Percentiles rank a stretch among this genome's conserved stretches.
Conservation (phyloP, 2,113 vertebrate species). For the Cacatua alba region DNA sequence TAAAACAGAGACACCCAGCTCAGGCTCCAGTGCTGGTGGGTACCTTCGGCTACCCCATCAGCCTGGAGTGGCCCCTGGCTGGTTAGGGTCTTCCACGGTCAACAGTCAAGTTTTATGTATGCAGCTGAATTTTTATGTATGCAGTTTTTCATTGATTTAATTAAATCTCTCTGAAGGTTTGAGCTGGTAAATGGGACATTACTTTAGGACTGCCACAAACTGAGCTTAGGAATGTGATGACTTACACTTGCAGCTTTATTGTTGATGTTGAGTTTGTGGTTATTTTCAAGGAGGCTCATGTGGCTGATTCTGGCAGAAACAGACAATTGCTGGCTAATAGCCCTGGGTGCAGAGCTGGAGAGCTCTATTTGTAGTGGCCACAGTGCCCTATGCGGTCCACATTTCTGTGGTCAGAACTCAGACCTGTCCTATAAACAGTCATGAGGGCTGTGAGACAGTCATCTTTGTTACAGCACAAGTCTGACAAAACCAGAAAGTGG, state of each 20-base stretch:
- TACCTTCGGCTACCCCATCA: background rate
- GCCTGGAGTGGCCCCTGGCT: background rate
- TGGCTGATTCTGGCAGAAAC: background rate
- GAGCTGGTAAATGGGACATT: fast-evolving
- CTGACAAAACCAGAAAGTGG: background rate
- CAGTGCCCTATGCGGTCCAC: background rate
- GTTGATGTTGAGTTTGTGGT: background rate
- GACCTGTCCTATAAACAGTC: background rate
- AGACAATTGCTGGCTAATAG: background rate
- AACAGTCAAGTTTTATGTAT: background rate
- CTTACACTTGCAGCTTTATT: background rate
- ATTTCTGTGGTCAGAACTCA: background rate
- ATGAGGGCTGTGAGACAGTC: background rate
- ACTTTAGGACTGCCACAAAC: background rate
- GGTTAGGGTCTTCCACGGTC: background rate
- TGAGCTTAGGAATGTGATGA: background rate
- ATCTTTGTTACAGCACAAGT: background rate
- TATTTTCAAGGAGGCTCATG: fast-evolving
- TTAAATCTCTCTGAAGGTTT: background rate
- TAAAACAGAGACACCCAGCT: background rate
- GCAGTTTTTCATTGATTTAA: background rate
- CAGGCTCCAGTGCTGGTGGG: background rate
- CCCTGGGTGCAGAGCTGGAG: background rate
- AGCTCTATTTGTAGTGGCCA: fast-evolving
- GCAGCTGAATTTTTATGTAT: background rate